Percentiles rank a stretch among this genome's conserved stretches.
Conservation (phyloP, 2,888 invertebrate genomes). For the Drosophila demipolita region DNA sequence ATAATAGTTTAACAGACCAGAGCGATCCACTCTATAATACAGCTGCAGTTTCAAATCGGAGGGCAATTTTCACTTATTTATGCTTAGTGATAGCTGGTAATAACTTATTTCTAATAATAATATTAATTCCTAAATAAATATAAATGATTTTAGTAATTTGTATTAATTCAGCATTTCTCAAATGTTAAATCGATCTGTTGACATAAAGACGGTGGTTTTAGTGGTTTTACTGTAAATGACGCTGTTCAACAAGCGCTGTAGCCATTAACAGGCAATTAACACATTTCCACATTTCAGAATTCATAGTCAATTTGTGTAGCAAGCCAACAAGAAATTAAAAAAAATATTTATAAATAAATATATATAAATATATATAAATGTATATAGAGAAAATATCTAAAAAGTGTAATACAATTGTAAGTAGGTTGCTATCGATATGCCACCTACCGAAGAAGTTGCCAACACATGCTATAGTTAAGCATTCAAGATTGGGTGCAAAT, state of each 20-base stretch:
- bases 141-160: background rate
- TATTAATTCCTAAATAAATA: too few relatives aligned
- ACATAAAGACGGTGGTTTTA: background rate
- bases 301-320: background rate
- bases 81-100: background rate
- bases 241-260: background rate
- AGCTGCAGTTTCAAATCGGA: background rate
- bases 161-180: background rate
- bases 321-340: background rate
- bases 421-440: slow-evolving; percentile 10
- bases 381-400: background rate
- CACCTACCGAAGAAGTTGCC: slow-evolving; percentile 26
- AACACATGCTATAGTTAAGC: background rate
- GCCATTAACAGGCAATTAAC: background rate
- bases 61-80: background rate
- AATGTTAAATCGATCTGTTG: background rate
- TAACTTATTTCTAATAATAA: background rate
- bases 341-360: background rate
- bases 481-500: background rate
- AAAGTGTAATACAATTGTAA: background rate
- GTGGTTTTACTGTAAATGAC: background rate
- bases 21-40: background rate
- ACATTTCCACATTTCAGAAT: background rate
- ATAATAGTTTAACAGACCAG: background rate
- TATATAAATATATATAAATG: background rate